Evolutionary conservation across 2,113 vertebrate species (phyloP).

Genomic region (Tragulus kanchil): DNA sequence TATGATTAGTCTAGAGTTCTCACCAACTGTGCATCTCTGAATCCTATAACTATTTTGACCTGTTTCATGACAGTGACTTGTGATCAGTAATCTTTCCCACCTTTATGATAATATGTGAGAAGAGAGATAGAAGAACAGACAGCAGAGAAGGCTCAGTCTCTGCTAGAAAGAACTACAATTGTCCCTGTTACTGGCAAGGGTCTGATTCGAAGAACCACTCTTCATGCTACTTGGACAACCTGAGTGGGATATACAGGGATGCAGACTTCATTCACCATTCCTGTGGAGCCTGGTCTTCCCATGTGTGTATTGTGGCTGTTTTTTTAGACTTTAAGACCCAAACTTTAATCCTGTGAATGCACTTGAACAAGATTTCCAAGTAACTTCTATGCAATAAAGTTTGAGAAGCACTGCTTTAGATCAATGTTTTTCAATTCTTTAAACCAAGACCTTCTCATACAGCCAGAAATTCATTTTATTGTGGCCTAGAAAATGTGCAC

Average conservation of each 20-base stretch:
- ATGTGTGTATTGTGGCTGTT: fast-evolving
- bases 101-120: neutral
- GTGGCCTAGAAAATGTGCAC: neutral
- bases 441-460: neutral
- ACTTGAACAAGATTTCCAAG: neutral
- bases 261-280: neutral
- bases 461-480: neutral
- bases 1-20: neutral
- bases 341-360: neutral
- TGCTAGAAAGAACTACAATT: neutral
- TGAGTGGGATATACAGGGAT: neutral
- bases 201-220: neutral
- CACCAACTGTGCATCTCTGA: neutral
- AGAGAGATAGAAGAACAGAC: neutral
- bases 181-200: neutral
- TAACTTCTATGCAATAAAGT: neutral
- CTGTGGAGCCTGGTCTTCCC: neutral
- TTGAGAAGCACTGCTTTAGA: neutral
- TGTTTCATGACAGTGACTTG: neutral
- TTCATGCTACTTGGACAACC: neutral
- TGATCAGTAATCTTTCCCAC: neutral
- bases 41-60: neutral
- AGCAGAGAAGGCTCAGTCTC: too few relatives aligned
- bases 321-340: neutral
- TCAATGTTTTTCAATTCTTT: neutral